A percentile compares a stretch with the other conserved stretches of the same genome.
phyloP scores from a whole-genome alignment of 2,888 invertebrate genomes.

The Eudemis profundana region DNA sequence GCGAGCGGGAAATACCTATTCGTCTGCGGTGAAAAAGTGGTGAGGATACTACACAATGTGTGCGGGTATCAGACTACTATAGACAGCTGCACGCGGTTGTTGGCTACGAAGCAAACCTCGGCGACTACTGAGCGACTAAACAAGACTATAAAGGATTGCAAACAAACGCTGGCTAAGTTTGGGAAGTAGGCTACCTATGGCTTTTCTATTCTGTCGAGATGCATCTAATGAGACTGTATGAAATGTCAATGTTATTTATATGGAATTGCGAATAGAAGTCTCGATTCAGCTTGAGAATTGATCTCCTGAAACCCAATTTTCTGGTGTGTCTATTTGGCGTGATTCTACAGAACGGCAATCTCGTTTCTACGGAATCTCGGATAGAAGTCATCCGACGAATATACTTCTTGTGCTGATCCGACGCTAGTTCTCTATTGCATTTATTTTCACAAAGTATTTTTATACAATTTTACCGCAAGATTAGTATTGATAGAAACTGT shows the following conservation, averaged over 20 bases:
- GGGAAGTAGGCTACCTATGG: constrained; percentile 60
- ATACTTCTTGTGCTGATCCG: no score
- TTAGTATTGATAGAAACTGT: constrained; percentile 2
- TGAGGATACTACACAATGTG: constrained; percentile 91
- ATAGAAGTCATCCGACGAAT: no score
- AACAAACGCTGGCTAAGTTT: constrained; percentile 72
- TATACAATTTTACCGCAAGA: constrained; percentile 26
- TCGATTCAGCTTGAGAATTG: no score
- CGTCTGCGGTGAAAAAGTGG: constrained; percentile 90
- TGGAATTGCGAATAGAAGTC: no score
- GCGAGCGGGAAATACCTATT: constrained; percentile 90
- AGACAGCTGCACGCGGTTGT: constrained; percentile 69
- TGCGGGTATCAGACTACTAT: constrained; percentile 77
- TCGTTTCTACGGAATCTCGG: no score
- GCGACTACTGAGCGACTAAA: constrained; percentile 92
- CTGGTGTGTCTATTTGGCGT: no score
- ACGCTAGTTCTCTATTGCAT: constrained; percentile 38
- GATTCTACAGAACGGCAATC: no score
- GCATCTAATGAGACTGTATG: neutral
- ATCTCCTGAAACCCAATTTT: no score
- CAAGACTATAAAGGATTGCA: constrained; percentile 87
- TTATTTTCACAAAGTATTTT: constrained; percentile 43
- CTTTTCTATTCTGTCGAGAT: no score
- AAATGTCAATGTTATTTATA: no score
- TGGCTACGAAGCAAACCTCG: constrained; percentile 86